Base-by-base conservation (phyloP, 2,113 vertebrate species). In the Danionella cerebrum region DNA sequence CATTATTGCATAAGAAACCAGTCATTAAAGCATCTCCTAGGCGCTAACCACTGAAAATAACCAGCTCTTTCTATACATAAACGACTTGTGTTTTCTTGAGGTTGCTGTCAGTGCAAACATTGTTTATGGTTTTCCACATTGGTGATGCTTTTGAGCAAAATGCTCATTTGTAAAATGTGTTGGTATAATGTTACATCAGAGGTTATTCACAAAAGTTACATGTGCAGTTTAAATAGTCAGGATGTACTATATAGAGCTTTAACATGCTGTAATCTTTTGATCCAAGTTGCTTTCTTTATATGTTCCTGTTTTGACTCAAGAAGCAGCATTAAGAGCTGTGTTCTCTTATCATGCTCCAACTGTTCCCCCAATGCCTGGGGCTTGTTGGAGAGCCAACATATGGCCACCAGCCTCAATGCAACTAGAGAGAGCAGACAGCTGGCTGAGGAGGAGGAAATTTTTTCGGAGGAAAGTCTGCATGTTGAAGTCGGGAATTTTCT, bases 321-420 rank as follows among this genome's bases (percentile, higher is more conserved):
- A 44, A 35, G 19, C 12, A 35, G 13, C 33, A 33, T 33, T 22
- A 29, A 48, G 29, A 47, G 59, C 42, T 35, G 59, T 47, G 57
- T 60, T 60, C 38, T 44, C 35, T n/a, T 24, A 12, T 58, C 6
- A 18, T 58, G 3, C 33, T 48, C 11, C 25, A 42, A 31, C 19
- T 41, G 19, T 19, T 55, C 48, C 22, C 39, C 22, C 9, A 62
- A 48, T 16, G 51, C 65, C 51, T 24, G 24, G 7, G 31, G 69
- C 53, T 51, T 62, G 47, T 51, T 22, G 65, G 59, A 63, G 25
- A 41, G 45, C 33, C 18, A 63, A 57, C 76, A 78, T 71, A 72
- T 75, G 72, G 59, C 22, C 54, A 53, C 64, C 44, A 50, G 41
- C 44, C 33, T 53, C 27, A 19, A 24, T 47, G 42, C 42, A 55